Conservation (phyloP, 2,113 vertebrate species). For the Apteryx owenii region DNA sequence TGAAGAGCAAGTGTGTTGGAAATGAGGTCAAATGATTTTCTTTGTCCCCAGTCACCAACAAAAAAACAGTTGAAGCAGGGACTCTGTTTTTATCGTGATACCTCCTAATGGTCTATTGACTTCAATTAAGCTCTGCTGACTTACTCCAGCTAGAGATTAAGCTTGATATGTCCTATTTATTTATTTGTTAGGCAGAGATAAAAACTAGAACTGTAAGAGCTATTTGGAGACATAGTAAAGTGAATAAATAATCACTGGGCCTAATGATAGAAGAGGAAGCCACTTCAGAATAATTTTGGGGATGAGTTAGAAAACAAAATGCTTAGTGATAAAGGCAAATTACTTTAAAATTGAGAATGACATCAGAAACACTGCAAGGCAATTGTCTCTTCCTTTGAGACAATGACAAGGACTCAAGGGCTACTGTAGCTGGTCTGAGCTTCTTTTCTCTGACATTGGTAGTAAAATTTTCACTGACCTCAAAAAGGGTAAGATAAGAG, state of each 20-base stretch:
- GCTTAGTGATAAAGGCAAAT: constrained; percentile 19
- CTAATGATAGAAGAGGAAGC: constrained; percentile 34
- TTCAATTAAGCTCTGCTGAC: background rate
- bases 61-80: background rate
- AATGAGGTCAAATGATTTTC: background rate
- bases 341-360: background rate
- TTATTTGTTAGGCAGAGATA: background rate
- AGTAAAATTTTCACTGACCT: background rate
- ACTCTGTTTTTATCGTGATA: background rate
- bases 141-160: background rate
- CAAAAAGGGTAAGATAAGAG: background rate
- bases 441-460: background rate
- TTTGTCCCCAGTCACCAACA: background rate
- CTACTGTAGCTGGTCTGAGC: background rate
- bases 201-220: background rate
- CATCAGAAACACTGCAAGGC: background rate
- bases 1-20: background rate
- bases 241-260: constrained; percentile 15
- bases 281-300: constrained; percentile 46
- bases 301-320: constrained; percentile 12
- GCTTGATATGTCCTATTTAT: background rate
- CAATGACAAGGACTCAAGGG: background rate
- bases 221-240: constrained; percentile 39
- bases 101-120: background rate
- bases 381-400: background rate